Conservation (phyloP, 2,797 vertebrate genomes). For the Valencia hispanica region DNA sequence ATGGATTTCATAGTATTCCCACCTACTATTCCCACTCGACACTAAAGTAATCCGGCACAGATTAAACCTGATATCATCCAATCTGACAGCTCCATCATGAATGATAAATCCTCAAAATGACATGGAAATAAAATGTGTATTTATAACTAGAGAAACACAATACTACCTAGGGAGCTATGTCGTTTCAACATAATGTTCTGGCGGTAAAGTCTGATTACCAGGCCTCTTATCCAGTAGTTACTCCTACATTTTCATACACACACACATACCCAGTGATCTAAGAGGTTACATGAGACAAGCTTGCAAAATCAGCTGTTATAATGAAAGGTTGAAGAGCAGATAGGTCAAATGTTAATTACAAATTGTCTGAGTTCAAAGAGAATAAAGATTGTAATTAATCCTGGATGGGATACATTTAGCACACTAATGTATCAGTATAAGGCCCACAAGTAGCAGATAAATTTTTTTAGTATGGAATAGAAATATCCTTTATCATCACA, state of each 20-base stretch:
- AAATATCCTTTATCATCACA: constrained; percentile 23
- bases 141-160: not conserved
- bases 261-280: constrained; percentile 50
- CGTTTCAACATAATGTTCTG: constrained; percentile 26
- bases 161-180: not conserved
- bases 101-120: not conserved
- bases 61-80: not conserved
- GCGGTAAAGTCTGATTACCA: constrained; percentile 41
- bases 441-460: constrained; percentile 26
- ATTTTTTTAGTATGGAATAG: not conserved
- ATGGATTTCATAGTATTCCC: no score
- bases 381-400: constrained; percentile 74
- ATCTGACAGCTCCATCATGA: not conserved
- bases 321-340: constrained; percentile 53
- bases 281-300: constrained; percentile 66
- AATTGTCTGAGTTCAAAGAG: constrained; percentile 67
- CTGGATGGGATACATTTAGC: constrained; percentile 45
- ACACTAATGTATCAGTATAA: constrained; percentile 43
- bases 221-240: constrained; percentile 26
- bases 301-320: constrained; percentile 61
- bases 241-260: constrained; percentile 32
- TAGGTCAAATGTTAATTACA: constrained; percentile 74
- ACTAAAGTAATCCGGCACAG: not conserved
- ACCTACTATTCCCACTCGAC: not conserved
- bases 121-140: not conserved